Evolutionary conservation across 2,113 vertebrate species (phyloP), one percentile per base, ranked within the genome.

Genomic region (Aptenodytes forsteri): DNA sequence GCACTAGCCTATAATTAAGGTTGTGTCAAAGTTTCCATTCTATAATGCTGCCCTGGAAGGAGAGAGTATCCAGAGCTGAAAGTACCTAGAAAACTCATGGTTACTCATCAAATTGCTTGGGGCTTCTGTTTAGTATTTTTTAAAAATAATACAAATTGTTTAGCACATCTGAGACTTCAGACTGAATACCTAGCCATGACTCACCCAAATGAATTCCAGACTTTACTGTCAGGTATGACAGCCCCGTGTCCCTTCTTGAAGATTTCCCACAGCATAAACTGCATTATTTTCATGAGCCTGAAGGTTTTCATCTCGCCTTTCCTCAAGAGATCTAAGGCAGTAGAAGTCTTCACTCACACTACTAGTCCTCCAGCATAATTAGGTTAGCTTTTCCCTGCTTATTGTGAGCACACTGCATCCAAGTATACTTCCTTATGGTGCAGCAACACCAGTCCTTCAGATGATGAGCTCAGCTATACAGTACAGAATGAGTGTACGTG

Each of bases 1-100:
- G 26, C 64, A 3, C 36, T 55, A 93, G 38, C 32, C 89, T 95
- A 59, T 67, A 81, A 97, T 96, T 96, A 85, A 92, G 65, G 8
- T 15, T 40, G 7, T 26, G 72, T 56, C 73, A 64, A 14, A 94
- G 69, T 71, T 97, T 93, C 96, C 87, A 75, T 65, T 9, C 42
- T 49, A 11, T 40, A 92, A 89, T 16, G 32, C 36, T 16, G 18
- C 70, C 44, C 59, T 59, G 59, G 2, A 18, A 83, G 49, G 49
- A 65, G 25, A 77, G 50, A 77, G 44, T 29, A 54, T 56, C 30
- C 46, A 47, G 56, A 32, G 80, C 71, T 56, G 25, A 86, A 75
- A 23, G 40, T 50, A 88, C n/a, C 55, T 50, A 81, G 2, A 32
- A 11, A 38, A 47, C 27, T 49, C 12, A 32, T 7, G 22, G 32